A percentile compares a stretch with the other conserved stretches of the same genome.
phyloP scores from a whole-genome alignment of 2,888 invertebrate species.

The Pammene aurita region DNA sequence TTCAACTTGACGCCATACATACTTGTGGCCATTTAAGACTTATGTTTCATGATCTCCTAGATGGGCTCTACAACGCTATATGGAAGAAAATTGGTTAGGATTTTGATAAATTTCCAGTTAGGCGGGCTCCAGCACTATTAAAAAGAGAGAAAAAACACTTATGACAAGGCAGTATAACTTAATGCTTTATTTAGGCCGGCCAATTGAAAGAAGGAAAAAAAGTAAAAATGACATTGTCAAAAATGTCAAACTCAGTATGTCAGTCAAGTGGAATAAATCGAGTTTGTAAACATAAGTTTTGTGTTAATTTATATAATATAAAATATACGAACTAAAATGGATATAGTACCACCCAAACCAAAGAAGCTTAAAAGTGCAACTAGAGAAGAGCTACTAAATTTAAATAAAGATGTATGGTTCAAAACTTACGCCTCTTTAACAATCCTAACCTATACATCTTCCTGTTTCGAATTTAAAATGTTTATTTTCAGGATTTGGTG shows the following conservation, averaged over 20 bases:
- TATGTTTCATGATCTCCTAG: no score
- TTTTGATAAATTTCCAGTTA: no score
- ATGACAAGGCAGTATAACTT: no score
- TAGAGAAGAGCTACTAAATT: conserved; percentile 58
- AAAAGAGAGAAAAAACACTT: no score
- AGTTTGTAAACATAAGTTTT: conserved; percentile 24
- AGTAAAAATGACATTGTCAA: no score
- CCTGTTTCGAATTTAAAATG: conserved; percentile 27
- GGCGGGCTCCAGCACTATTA: no score
- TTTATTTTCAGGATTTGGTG: conserved; percentile 85
- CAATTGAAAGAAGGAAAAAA: no score
- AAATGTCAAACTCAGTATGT: conserved; percentile 1
- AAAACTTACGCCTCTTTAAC: neutral
- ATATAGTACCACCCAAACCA: conserved; percentile 57
- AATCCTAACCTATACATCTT: conserved; percentile 48
- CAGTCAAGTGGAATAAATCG: neutral
- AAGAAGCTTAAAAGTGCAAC: conserved; percentile 53
- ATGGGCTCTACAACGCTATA: no score
- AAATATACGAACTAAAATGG: conserved; percentile 47
- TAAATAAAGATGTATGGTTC: conserved; percentile 65
- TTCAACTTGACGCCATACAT: no score
- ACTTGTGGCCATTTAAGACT: no score
- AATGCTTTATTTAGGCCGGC: no score
- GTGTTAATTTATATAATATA: neutral
- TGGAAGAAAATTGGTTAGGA: no score